Conservation (phyloP, 37 sponge, comb jelly and placozoan genomes). For the Tethya wilhelma region DNA sequence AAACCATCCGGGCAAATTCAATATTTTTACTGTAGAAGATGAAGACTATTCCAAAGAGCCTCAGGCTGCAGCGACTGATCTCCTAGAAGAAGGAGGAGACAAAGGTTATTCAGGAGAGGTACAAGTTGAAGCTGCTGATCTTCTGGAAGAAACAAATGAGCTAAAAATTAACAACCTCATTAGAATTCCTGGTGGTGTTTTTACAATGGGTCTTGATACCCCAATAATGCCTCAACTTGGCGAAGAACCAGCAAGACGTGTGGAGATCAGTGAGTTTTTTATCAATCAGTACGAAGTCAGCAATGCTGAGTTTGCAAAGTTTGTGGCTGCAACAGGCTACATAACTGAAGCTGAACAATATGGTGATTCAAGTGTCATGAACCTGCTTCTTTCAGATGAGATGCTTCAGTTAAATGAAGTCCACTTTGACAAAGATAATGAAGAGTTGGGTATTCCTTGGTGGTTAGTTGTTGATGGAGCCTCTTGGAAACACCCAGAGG, state of each 20-base stretch:
- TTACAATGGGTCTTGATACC: slow-evolving; percentile 89
- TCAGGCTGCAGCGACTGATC: too few relatives aligned
- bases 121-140: too few relatives aligned
- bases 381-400: slow-evolving; percentile 63
- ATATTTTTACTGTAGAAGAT: too few relatives aligned
- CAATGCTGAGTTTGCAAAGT: slow-evolving; percentile 85
- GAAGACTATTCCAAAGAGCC: too few relatives aligned
- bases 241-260: slow-evolving; percentile 80
- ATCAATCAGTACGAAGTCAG: slow-evolving; percentile 90
- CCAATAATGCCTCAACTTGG: slow-evolving; percentile 65
- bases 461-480: slow-evolving; percentile 91
- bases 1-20: too few relatives aligned
- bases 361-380: slow-evolving; percentile 90
- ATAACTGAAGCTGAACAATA: slow-evolving; percentile 89
- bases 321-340: slow-evolving; percentile 82
- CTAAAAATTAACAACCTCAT: too few relatives aligned
- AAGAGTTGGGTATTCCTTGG: slow-evolving; percentile 91
- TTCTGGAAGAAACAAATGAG: too few relatives aligned
- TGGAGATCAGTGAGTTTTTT: slow-evolving; percentile 68
- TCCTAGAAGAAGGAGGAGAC: too few relatives aligned
- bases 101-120: too few relatives aligned
- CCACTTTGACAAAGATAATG: slow-evolving; percentile 64
- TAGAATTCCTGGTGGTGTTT: slow-evolving; percentile 70
- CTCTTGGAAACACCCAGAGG: slow-evolving; percentile 91
- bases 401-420: slow-evolving; percentile 75